Evolutionary conservation across 2,113 vertebrate genomes (phyloP).

Genomic region (Corythoichthys intestinalis): DNA sequence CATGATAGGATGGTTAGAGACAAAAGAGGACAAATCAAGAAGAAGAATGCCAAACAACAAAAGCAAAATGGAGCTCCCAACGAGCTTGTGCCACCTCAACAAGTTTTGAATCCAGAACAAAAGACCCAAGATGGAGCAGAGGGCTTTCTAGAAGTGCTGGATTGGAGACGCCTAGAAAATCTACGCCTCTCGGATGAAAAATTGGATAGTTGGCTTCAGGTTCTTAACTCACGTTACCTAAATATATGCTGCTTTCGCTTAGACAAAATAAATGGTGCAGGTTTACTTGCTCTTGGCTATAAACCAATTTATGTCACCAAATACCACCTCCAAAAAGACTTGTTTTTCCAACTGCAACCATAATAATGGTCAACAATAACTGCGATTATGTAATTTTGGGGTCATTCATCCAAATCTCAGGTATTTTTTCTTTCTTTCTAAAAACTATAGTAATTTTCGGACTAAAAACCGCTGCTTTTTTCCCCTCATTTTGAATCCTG

Average conservation of each 20-base stretch:
- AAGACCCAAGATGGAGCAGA: slow-evolving; percentile 7
- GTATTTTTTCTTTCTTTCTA: too few relatives aligned
- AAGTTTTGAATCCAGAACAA: neutral
- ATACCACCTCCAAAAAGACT: too few relatives aligned
- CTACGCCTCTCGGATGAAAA: slow-evolving; percentile 9
- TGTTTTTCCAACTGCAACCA: too few relatives aligned
- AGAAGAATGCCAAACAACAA: slow-evolving; percentile 22
- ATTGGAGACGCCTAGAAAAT: slow-evolving; percentile 10
- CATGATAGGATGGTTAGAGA: slow-evolving; percentile 63
- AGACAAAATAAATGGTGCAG: neutral
- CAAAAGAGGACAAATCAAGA: slow-evolving; percentile 14
- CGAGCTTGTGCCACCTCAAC: neutral
- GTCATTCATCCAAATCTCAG: too few relatives aligned
- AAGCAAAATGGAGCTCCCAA: neutral
- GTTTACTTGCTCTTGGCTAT: neutral
- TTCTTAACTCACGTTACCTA: neutral
- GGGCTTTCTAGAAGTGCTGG: slow-evolving; percentile 13
- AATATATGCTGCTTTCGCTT: neutral
- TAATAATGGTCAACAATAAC: too few relatives aligned
- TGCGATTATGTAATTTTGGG: too few relatives aligned
- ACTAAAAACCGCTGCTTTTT: too few relatives aligned
- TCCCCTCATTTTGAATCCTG: too few relatives aligned
- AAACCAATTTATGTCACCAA: too few relatives aligned
- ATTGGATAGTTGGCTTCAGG: slow-evolving; percentile 19
- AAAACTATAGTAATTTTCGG: too few relatives aligned